These are phyloP conservation scores for Coregonus sp. DNA, from an alignment of 2,797 vertebrate species.

Conservation along the genomic window DNA sequence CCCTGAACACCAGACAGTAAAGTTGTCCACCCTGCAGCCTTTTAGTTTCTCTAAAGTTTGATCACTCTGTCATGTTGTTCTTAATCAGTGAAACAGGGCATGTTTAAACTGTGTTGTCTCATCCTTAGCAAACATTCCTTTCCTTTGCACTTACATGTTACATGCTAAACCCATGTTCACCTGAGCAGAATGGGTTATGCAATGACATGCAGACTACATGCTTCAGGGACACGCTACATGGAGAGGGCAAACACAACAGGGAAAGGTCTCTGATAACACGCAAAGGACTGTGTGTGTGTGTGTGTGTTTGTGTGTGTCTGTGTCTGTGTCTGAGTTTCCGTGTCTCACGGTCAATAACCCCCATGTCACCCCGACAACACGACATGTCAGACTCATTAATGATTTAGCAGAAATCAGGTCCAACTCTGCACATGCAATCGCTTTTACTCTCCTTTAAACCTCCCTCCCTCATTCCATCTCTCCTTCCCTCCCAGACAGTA, in stretches of 20 bases:
- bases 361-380: slow-evolving; percentile 28
- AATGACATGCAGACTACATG: background rate
- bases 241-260: background rate
- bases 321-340: slow-evolving; percentile 5
- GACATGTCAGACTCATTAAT: slow-evolving; percentile 46
- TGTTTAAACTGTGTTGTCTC: too few species aligned
- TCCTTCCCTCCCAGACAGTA: slow-evolving; percentile 12
- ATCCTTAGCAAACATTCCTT: background rate
- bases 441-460: slow-evolving; percentile 38
- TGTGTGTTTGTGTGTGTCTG: slow-evolving; percentile 10
- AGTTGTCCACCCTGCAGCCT: too few species aligned
- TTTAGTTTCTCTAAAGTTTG: too few species aligned
- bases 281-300: slow-evolving; percentile 4
- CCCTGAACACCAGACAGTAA: too few species aligned
- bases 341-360: slow-evolving; percentile 27
- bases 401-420: slow-evolving; percentile 45
- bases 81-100: too few species aligned
- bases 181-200: background rate
- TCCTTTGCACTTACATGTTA: background rate
- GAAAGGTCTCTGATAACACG: background rate
- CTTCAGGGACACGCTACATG: background rate
- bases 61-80: too few species aligned
- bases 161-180: background rate
- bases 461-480: slow-evolving; percentile 32
- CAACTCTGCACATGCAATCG: slow-evolving; percentile 27